phyloP scores from a whole-genome alignment of 2,888 invertebrate species.

The Ornithoptera alexandrae region DNA sequence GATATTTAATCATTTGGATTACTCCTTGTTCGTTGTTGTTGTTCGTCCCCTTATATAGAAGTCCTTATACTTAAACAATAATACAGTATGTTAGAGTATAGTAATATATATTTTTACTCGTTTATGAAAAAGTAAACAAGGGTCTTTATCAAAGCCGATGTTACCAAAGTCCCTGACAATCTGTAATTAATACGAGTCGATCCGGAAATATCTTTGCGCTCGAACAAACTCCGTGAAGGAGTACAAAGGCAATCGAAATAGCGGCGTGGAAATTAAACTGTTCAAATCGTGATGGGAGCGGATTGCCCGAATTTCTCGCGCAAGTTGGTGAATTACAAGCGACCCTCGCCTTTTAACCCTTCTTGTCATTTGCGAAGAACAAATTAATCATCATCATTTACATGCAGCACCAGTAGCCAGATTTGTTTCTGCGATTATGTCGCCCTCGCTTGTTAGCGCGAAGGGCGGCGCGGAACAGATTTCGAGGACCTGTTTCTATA shows the following conservation, averaged over 20 bases:
- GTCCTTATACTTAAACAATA: background rate
- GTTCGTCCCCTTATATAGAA: too few species aligned
- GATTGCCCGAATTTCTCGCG: slow-evolving; percentile 63
- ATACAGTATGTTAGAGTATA: background rate
- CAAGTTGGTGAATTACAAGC: slow-evolving; percentile 65
- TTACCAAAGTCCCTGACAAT: slow-evolving; percentile 34
- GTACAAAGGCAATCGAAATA: slow-evolving; percentile 75
- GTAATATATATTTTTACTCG: background rate
- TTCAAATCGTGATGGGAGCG: slow-evolving; percentile 53
- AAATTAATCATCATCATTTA: slow-evolving; percentile 81
- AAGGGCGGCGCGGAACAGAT: slow-evolving; percentile 63
- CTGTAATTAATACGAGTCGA: slow-evolving; percentile 71
- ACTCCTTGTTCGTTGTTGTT: background rate
- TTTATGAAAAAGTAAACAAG: background rate
- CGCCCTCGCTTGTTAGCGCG: slow-evolving; percentile 71
- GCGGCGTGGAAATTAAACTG: slow-evolving; percentile 69
- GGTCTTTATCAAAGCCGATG: background rate
- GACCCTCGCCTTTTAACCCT: slow-evolving; percentile 74
- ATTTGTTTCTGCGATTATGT: slow-evolving; percentile 79
- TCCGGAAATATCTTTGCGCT: slow-evolving; percentile 74
- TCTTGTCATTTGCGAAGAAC: slow-evolving; percentile 78
- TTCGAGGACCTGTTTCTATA: slow-evolving; percentile 64
- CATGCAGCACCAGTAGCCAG: slow-evolving; percentile 77
- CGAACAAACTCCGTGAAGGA: slow-evolving; percentile 66
- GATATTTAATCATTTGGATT: background rate